These are phyloP conservation scores for Timandra comae DNA, from an alignment of 2,888 invertebrate genomes.

Conservation along the genomic window DNA sequence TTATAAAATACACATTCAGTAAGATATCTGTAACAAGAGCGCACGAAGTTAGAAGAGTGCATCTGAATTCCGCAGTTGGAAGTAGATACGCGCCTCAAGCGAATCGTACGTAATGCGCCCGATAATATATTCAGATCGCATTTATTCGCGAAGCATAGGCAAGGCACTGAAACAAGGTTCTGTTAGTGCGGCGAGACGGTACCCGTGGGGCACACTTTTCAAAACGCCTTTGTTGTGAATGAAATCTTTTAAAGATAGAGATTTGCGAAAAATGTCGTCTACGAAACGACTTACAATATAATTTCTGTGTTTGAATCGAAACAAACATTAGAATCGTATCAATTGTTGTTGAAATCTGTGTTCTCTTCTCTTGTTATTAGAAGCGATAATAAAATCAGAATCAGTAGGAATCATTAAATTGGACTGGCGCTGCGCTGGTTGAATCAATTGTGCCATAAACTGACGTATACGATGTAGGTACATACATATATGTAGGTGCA, in stretches of 20 bases:
- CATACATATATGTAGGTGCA: no score
- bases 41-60: constrained; percentile 54
- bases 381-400: no score
- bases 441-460: no score
- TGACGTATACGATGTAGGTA: no score
- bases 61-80: constrained; percentile 52
- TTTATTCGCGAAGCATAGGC: constrained; percentile 63
- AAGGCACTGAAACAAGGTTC: constrained; percentile 65
- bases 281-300: no score
- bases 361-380: no score
- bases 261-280: constrained; percentile 20
- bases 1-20: no score
- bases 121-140: constrained; percentile 72
- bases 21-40: constrained; percentile 18
- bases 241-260: constrained; percentile 21
- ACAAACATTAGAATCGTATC: no score
- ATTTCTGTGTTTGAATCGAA: no score
- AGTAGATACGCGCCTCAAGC: constrained; percentile 60
- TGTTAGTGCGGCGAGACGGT: constrained; percentile 53
- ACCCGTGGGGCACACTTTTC: constrained; percentile 47
- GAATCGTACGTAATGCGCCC: constrained; percentile 65
- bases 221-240: constrained; percentile 32
- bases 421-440: no score
- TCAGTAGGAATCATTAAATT: no score
- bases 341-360: no score